A percentile compares a stretch with the other conserved stretches of the same genome.
These are phyloP conservation scores for Drosophila carrolli DNA, from an alignment of 1,140 invertebrate genomes.

Conservation along the genomic window DNA sequence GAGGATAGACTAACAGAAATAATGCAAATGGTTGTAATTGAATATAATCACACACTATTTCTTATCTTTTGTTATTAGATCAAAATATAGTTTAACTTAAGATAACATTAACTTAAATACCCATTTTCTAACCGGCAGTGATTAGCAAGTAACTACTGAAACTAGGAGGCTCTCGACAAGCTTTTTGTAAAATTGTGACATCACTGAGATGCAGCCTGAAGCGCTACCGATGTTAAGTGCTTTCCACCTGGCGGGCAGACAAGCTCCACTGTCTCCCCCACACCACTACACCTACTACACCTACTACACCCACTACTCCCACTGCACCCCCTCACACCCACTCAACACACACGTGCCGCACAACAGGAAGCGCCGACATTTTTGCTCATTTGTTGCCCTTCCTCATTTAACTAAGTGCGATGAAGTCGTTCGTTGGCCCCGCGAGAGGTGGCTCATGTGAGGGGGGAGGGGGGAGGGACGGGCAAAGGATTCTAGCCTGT, in stretches of 20 bases:
- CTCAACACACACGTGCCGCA: slow-evolving; percentile 39
- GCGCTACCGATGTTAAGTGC: slow-evolving; percentile 57
- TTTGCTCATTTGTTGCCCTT: slow-evolving; percentile 73
- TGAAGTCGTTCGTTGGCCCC: slow-evolving; percentile 66
- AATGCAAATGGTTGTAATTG: too few relatives aligned
- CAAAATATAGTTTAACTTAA: too few relatives aligned
- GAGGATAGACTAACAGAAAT: background rate
- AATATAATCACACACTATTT: too few relatives aligned
- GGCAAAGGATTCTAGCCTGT: background rate
- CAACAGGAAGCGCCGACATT: slow-evolving; percentile 51
- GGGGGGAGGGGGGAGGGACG: background rate
- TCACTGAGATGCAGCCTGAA: slow-evolving; percentile 23
- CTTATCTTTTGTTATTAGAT: too few relatives aligned
- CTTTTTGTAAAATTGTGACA: background rate
- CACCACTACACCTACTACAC: background rate
- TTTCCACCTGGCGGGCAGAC: slow-evolving; percentile 71
- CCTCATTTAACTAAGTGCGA: slow-evolving; percentile 79
- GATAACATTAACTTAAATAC: too few relatives aligned
- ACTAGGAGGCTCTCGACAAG: too few relatives aligned
- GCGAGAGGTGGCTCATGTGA: slow-evolving; percentile 14
- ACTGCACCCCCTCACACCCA: background rate
- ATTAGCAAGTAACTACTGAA: too few relatives aligned
- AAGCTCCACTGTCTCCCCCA: slow-evolving; percentile 11
- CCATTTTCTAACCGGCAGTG: too few relatives aligned
- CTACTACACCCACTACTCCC: background rate